Percentiles rank a stretch among this genome's conserved stretches.
Conservation (phyloP, 2,888 invertebrate genomes). For the Lamellibrachia satsuma region DNA sequence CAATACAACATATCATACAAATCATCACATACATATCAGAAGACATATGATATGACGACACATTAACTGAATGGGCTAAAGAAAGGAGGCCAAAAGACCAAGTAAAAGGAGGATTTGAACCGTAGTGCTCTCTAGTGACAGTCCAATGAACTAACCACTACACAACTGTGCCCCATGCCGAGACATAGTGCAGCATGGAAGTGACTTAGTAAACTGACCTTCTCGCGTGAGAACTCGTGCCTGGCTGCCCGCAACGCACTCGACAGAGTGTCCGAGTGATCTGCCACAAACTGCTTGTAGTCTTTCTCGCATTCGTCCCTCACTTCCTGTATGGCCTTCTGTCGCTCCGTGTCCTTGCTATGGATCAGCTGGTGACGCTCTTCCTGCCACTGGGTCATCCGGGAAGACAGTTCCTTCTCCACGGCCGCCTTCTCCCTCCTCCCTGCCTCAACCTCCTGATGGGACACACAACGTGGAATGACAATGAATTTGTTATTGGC, state of each 20-base stretch:
- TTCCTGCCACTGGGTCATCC: constrained; percentile 36
- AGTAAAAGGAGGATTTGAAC: neutral
- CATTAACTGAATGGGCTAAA: neutral
- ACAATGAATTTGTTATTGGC: neutral
- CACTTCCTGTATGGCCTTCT: constrained; percentile 41
- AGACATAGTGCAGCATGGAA: neutral
- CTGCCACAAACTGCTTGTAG: constrained; percentile 49
- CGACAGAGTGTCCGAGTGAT: constrained; percentile 53
- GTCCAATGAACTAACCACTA: neutral
- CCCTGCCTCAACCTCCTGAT: constrained; percentile 46
- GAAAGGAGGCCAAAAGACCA: neutral
- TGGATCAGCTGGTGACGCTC: constrained; percentile 44
- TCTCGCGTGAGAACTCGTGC: constrained; percentile 49
- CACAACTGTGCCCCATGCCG: neutral
- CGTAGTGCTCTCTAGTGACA: neutral
- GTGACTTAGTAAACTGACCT: constrained; percentile 40
- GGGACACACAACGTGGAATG: neutral
- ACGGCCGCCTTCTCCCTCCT: constrained; percentile 40
- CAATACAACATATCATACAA: neutral
- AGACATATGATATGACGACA: neutral
- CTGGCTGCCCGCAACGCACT: constrained; percentile 50
- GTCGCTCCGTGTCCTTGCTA: constrained; percentile 48
- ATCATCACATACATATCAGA: too few species aligned
- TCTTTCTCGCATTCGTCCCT: constrained; percentile 50
- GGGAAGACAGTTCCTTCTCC: constrained; percentile 38